Percentiles rank a stretch among this genome's conserved stretches.
phyloP scores from a whole-genome alignment of 2,113 vertebrate species.

The Coptodon bakossiorum region DNA sequence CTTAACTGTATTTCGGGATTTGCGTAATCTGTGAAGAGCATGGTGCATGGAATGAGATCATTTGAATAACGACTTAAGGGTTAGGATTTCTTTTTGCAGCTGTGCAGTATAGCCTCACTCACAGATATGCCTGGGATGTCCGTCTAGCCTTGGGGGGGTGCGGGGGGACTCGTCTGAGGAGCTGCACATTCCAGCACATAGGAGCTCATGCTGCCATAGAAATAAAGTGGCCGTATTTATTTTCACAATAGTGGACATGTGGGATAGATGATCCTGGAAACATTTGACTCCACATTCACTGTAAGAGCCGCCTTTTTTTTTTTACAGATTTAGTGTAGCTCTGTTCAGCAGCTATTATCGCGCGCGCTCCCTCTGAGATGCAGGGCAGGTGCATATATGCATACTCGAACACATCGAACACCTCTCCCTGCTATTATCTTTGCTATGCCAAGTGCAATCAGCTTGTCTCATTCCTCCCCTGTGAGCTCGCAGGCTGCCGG shows the following conservation, averaged over 20 bases:
- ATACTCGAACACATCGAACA: slow-evolving; percentile 12
- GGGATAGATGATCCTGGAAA: slow-evolving; percentile 37
- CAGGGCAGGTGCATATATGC: slow-evolving; percentile 49
- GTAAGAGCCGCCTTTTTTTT: background rate
- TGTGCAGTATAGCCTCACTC: slow-evolving; percentile 26
- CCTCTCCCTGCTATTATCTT: slow-evolving; percentile 46
- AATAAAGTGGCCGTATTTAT: slow-evolving; percentile 46
- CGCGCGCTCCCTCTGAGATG: slow-evolving; percentile 24
- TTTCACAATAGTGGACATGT: slow-evolving; percentile 37
- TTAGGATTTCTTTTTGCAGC: slow-evolving; percentile 63
- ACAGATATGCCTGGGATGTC: slow-evolving; percentile 43
- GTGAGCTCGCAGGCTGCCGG: slow-evolving; percentile 32
- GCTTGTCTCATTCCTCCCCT: slow-evolving; percentile 52
- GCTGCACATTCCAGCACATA: slow-evolving; percentile 47
- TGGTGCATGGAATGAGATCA: slow-evolving; percentile 33
- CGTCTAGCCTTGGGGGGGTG: background rate
- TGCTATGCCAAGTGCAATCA: slow-evolving; percentile 54
- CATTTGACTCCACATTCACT: slow-evolving; percentile 20
- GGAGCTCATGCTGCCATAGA: slow-evolving; percentile 47
- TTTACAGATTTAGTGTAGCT: slow-evolving; percentile 5
- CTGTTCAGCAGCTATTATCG: slow-evolving; percentile 28
- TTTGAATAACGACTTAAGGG: slow-evolving; percentile 44
- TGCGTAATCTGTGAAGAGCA: slow-evolving; percentile 17
- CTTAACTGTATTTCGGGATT: background rate
- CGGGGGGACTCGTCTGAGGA: slow-evolving; percentile 17